Evolutionary conservation across 2,888 invertebrate genomes (phyloP), one percentile per base, ranked within the genome.

Genomic region (Hypomecis punctinalis): DNA sequence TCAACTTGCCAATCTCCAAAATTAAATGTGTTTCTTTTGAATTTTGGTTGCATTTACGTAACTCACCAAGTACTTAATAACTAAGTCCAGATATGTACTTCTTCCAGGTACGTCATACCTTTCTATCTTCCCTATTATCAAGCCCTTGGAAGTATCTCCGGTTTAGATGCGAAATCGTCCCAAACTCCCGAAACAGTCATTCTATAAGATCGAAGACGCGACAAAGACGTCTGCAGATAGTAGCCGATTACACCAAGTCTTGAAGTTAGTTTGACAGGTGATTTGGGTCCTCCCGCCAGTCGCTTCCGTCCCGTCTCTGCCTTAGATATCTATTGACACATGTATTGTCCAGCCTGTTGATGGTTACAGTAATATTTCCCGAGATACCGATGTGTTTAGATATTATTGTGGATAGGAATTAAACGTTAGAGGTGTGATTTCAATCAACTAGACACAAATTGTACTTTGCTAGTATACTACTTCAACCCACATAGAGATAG

Each of bases 221-320:
- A 89, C 91, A 90, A 89, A 88, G 90, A 89, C 75, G 89, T 88
- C 89, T 85, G 82, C 76, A 83, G 90, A 90, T 89, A 83, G 76
- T 67, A 71, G 62, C 75, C 80, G 87, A 89, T 90, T 86, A 85
- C 80, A 76, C 77, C 75, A 86, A 85, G 84, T 82, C 85, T 85
- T 73, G 76, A 72, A 81, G 82, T 77, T 69, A 80, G 76, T 88
- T 88, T 90, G 93, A 92, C 92, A 92, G 83, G 80, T 93, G 93
- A 92, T 91, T 91, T 89, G 91, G 93, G 93, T 93, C 84, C 82
- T 66, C 71, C 72, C 74, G 83, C 83, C 86, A 82, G 82, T 82
- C 85, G 84, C 78, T 87, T 90, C 90, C 90, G 88, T 63, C 40
- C 52, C 78, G 75, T 70, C 77, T 77, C 54, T 46, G 69, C 74